A percentile compares a stretch with the other conserved stretches of the same genome.
These are phyloP conservation scores for Drosophila atroscutellata DNA, from an alignment of 2,888 invertebrate species.

Conservation along the genomic window DNA sequence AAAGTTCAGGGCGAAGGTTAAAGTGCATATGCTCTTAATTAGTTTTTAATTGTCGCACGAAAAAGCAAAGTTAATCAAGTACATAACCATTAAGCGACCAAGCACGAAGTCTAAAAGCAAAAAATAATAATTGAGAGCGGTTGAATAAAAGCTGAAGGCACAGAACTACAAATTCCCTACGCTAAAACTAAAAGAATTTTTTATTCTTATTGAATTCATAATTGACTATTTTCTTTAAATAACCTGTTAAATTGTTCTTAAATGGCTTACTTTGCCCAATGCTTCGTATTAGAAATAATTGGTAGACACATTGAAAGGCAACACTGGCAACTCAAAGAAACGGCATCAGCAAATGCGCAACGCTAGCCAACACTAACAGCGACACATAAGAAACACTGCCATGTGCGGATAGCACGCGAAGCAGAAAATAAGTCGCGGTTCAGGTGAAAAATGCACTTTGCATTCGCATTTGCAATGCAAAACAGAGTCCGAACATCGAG, in stretches of 20 bases:
- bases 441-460: conserved; percentile 62
- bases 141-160: background rate
- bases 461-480: conserved; percentile 56
- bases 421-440: conserved; percentile 11
- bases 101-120: conserved; percentile 8
- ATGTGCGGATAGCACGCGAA: conserved; percentile 59
- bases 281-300: background rate
- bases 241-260: background rate
- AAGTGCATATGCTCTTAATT: conserved; percentile 71
- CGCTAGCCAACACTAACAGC: conserved; percentile 46
- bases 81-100: conserved; percentile 1
- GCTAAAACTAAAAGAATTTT: background rate
- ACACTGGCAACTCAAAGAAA: conserved; percentile 15
- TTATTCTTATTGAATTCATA: background rate
- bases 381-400: conserved; percentile 53
- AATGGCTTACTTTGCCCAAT: background rate
- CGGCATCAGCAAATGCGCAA: conserved; percentile 51
- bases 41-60: conserved; percentile 60
- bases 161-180: background rate
- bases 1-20: conserved; percentile 77
- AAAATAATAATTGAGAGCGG: conserved; percentile 14
- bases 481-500: conserved; percentile 21
- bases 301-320: background rate
- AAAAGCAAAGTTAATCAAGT: background rate
- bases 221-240: background rate